Base-by-base conservation (phyloP, 1,140 invertebrate species). In the Prorops nasuta region DNA sequence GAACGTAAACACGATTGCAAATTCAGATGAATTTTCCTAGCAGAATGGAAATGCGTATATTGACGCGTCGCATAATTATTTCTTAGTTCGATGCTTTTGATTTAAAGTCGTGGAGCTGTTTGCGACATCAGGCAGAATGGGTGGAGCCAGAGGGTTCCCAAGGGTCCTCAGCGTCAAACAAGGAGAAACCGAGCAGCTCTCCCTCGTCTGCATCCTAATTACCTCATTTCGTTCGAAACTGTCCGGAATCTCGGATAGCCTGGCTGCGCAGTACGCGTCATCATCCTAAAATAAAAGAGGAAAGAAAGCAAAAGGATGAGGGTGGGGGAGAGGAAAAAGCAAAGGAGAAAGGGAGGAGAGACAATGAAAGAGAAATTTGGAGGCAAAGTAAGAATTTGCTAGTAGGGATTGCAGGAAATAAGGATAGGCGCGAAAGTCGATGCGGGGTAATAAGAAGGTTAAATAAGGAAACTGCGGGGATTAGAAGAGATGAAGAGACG, bases 171-270 rank as follows among this genome's bases (percentile, higher is more conserved):
- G n/a, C n/a, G n/a, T n/a, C n/a, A n/a, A n/a, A n/a, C n/a, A n/a
- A n/a, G n/a, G n/a, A n/a, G n/a, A n/a, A n/a, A n/a, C n/a, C n/a
- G n/a, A n/a, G n/a, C n/a, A n/a, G n/a, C n/a, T n/a, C n/a, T 49
- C 59, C 54, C 63, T 72, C 63, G 65, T 72, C 65, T 73, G 72
- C 71, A 75, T 75, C 63, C 71, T 75, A 75, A 75, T 75, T 75
- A 72, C 72, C 71, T 74, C 69, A 75, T 75, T 75, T 72, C 60
- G 44, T 56, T 59, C 56, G 48, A 71, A 72, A 74, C 71, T 72
- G 66, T 60, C 63, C 67, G 66, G 69, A 74, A 72, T 66, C 60
- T 51, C 41, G 64, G 56, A 68, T 66, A 63, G 51, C 57, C 47
- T 41, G 40, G 24, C 56, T 55, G 39, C 28, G 46, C 46, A 44